Base-by-base conservation (phyloP, 2,113 vertebrate species). In the Cryptomyrus ogoouensis region DNA sequence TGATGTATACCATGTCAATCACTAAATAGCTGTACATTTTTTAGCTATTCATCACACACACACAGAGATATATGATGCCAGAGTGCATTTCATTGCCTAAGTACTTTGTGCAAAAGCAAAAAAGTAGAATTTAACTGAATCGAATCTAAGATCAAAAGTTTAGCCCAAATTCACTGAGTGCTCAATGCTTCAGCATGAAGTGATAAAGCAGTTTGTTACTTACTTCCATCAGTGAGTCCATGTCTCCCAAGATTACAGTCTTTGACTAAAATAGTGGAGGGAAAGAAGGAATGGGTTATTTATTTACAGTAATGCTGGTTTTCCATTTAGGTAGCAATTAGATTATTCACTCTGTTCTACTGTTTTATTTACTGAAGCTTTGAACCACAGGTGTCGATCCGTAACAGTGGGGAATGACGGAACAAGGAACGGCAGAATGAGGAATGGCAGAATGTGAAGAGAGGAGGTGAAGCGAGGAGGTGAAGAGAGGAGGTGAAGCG, bases 171-270 rank as follows among this genome's bases (percentile, higher is more conserved):
- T 44, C 35, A 44, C 13, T 35, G 77, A 83, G 19, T 19, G 15
- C 17, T 10, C 19, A 47, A 47, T 19, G 10, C 0, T 9, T 31
- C 9, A 12, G 9, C 24, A 21, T 24, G 44, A 84, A 17, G 83
- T n/a, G 39, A 24, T 84, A 1, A 24, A 2, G 17, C 42, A 3
- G 4, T n/a, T 39, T 83, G 88, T 91, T 27, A 92, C 96, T 98
- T 94, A 99, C 98, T 90, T 95, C 96, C 5, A 95, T 96, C 58
- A 96, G 90, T 58, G 93, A 93, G 86, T 98, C 97, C 98, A 98
- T 98, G 50, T 96, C 95, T 89, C 93, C 96, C 94, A 93, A 95
- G 93, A 94, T 96, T 95, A 97, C 96, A 93, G 95, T 96, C 97
- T 99, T 99, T 90, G 96, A 94, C 98, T 99, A 83, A 87, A 93